Evolutionary conservation across 2,888 invertebrate genomes (phyloP), one percentile per base, ranked within the genome.

Genomic region (Patella pellucida): DNA sequence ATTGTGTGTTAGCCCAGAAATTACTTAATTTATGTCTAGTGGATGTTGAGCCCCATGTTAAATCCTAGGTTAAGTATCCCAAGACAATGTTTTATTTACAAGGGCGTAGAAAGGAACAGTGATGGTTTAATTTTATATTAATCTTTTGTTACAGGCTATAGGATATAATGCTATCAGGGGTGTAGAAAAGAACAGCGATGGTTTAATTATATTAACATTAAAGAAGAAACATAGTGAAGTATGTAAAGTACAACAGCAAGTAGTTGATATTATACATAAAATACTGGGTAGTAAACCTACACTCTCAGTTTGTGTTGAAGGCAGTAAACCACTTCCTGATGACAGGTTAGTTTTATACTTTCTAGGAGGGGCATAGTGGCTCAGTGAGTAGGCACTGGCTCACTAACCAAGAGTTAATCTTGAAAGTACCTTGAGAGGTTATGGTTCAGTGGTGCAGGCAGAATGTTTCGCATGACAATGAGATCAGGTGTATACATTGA

Each of bases 121-220:
- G 96, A 98, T 86, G 99, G 99, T 0, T 92, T 96, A 68, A 96
- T 99, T n/a, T n/a, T 0, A 95, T 69, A 27, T 50, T 23, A 69
- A 69, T 31, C 12, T 23, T 72, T 92, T 76, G 73, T 79, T 82
- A 15, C 78, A 92, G 92, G 96, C 97, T 0, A 95, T 99, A 74
- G 97, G 97, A 0, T 99, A 98, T 89, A 96, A 96, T 83, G 94
- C 95, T 27, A 93, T 98, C 82, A 96, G 97, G 0, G 94, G 94
- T 4, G 62, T 62, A 62, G 94, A 95, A 71, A 96, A 96, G 79
- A 97, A 97, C 89, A 96, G 96, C 86, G 96, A 98, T 86, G 99
- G 99, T 0, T 92, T 96, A 68, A 96, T 99, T 0, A 95, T 95
- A 3, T 90, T 99, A 81, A 93, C 95, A 75, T 95, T 99, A 85